Conservation (phyloP, 2,888 invertebrate genomes). For the Ethmia dodecea region DNA sequence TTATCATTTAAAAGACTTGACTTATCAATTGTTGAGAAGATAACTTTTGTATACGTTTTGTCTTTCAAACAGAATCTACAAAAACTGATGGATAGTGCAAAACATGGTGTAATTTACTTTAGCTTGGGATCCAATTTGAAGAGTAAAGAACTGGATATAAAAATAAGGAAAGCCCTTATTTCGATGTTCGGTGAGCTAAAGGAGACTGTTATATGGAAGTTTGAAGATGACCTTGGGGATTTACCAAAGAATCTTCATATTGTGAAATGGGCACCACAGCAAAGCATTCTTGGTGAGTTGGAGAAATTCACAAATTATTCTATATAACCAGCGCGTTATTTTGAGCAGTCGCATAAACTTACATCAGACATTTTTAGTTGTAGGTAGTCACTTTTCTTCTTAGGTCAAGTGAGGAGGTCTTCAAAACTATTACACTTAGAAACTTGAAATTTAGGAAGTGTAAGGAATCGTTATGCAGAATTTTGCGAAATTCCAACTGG, state of each 20-base stretch:
- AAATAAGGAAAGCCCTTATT: constrained; percentile 37
- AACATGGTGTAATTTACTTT: constrained; percentile 62
- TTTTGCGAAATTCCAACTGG: too few species aligned
- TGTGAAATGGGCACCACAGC: constrained; percentile 55
- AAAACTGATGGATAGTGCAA: constrained; percentile 44
- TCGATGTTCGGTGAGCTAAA: constrained; percentile 47
- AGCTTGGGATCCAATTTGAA: constrained; percentile 59
- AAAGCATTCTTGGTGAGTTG: constrained; percentile 47
- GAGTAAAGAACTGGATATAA: constrained; percentile 41
- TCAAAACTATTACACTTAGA: too few species aligned
- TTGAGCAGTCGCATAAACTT: too few species aligned
- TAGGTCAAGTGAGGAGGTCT: too few species aligned
- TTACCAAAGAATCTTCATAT: constrained; percentile 52
- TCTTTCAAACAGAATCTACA: constrained; percentile 48
- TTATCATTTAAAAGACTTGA: background rate
- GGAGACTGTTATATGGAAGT: constrained; percentile 66
- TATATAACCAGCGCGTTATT: too few species aligned
- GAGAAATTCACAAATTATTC: too few species aligned
- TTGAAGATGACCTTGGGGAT: constrained; percentile 36
- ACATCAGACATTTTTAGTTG: too few species aligned
- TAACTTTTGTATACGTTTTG: too few species aligned
- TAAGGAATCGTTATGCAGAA: too few species aligned
- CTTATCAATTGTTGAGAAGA: background rate
- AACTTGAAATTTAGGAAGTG: too few species aligned
- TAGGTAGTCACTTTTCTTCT: too few species aligned